phyloP scores from a whole-genome alignment of 2,888 invertebrate species.

The Agrotis clavis region DNA sequence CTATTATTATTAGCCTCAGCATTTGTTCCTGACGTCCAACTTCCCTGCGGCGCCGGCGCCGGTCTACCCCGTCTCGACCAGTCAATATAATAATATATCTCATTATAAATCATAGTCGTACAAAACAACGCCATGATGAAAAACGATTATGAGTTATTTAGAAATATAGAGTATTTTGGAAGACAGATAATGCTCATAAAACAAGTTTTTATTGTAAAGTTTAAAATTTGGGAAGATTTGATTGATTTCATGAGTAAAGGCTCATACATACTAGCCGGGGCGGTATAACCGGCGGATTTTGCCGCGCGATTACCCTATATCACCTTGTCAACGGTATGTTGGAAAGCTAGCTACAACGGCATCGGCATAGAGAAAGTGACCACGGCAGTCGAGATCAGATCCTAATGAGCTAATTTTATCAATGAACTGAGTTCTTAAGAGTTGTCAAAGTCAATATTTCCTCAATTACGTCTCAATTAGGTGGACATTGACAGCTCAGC shows the following conservation, averaged over 20 bases:
- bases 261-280: too few relatives aligned
- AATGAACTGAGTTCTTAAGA: too few relatives aligned
- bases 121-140: conserved; percentile 20
- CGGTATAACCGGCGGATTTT: too few relatives aligned
- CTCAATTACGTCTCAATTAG: too few relatives aligned
- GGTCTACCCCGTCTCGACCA: conserved; percentile 16
- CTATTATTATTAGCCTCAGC: conserved; percentile 17
- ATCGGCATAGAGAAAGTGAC: too few relatives aligned
- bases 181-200: neutral
- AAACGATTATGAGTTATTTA: neutral
- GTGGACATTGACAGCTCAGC: neutral
- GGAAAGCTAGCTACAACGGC: too few relatives aligned
- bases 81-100: conserved; percentile 19
- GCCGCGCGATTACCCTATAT: too few relatives aligned
- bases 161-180: neutral
- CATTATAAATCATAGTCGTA: conserved; percentile 27
- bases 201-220: neutral
- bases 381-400: too few relatives aligned
- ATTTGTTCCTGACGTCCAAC: conserved; percentile 31
- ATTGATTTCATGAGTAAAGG: neutral
- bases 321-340: too few relatives aligned
- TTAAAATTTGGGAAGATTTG: neutral
- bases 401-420: neutral
- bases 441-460: too few relatives aligned
- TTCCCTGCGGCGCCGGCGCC: conserved; percentile 43